These are phyloP conservation scores for Shinisaurus crocodilurus DNA, from an alignment of 2,113 vertebrate species.

Conservation along the genomic window DNA sequence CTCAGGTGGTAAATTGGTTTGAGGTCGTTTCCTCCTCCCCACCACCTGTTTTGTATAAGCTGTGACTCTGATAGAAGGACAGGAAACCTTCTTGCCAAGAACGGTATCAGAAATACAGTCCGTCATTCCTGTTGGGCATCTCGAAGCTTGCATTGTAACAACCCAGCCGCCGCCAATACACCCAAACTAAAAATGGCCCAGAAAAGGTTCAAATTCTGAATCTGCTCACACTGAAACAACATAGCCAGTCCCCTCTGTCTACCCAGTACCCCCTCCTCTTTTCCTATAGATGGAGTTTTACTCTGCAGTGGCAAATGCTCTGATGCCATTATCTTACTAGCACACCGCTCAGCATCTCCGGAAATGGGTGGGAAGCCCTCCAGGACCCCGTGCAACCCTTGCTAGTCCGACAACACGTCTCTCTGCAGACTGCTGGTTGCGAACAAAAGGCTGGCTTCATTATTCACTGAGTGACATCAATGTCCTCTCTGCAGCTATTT, in stretches of 20 bases:
- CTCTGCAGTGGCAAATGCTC: conserved; percentile 54
- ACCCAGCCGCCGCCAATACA: conserved; percentile 46
- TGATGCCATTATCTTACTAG: conserved; percentile 39
- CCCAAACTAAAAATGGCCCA: conserved; percentile 20
- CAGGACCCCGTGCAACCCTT: accelerated
- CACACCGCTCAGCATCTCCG: accelerated
- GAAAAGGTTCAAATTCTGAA: conserved; percentile 49
- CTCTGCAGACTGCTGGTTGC: background rate
- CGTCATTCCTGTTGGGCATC: conserved; percentile 32
- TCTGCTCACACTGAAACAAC: conserved; percentile 55
- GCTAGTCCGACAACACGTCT: background rate
- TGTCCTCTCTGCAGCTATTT: conserved; percentile 27
- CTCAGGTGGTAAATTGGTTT: conserved; percentile 47
- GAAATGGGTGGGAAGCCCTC: accelerated
- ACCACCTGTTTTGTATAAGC: conserved; percentile 47
- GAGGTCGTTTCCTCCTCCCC: background rate
- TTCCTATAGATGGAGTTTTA: conserved; percentile 38
- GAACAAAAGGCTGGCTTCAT: background rate
- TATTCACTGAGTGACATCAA: conserved; percentile 2
- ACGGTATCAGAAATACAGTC: background rate
- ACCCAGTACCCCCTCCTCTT: conserved; percentile 10
- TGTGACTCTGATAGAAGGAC: conserved; percentile 44
- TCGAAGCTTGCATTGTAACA: background rate
- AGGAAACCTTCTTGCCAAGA: conserved; percentile 13
- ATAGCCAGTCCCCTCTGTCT: conserved; percentile 46